Base-by-base conservation (phyloP, 2,797 vertebrate species). In the Scarus forsteni region DNA sequence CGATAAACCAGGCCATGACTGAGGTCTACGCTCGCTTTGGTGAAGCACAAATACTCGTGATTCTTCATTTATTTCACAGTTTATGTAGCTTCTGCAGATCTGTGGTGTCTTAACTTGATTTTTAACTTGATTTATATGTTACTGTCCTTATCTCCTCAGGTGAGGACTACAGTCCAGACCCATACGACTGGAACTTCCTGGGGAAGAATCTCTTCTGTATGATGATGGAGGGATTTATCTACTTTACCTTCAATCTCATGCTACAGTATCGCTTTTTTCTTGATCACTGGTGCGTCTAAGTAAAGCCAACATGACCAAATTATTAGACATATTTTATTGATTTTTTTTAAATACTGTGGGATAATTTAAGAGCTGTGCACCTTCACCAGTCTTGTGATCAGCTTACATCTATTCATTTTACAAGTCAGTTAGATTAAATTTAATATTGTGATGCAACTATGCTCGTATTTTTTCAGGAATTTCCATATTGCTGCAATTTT, bases 11-110 rank as follows among this genome's bases (percentile, higher is more conserved):
- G 89, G 96, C 96, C 1, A 93, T 98, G 84, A 94, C 94, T 18
- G 97, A 99, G 9, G 88, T 97, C 73, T 97, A 95, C 12, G 93
- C 95, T 3, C 95, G 94, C 54, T 98, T 99, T 85, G 97, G 97
- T 99, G 90, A 92, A 12, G 13, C 19, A 8, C 16, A 10, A 8
- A 42, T 7, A 10, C 10, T 42, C 27, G 27, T 4, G 27, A 10
- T 40, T 40, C 39, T 5, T 40, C 10, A 40, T 40, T 40, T 11
- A 40, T 10, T 10, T 8, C 6, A 10, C 39, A 40, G 11, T 39
- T 10, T 39, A 10, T 39, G 38, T 39, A 3, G 7, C 10, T 7
- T 11, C 3, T 40, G 39, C 11, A 11, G 11, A 9, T 11, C 39
- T 9, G 39, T 40, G 39, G 8, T 9, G 39, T 27, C 27, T 27